A percentile compares a stretch with the other conserved stretches of the same genome.
These are phyloP conservation scores for Eubasilissa splendida DNA, from an alignment of 2,888 invertebrate genomes.

Conservation along the genomic window DNA sequence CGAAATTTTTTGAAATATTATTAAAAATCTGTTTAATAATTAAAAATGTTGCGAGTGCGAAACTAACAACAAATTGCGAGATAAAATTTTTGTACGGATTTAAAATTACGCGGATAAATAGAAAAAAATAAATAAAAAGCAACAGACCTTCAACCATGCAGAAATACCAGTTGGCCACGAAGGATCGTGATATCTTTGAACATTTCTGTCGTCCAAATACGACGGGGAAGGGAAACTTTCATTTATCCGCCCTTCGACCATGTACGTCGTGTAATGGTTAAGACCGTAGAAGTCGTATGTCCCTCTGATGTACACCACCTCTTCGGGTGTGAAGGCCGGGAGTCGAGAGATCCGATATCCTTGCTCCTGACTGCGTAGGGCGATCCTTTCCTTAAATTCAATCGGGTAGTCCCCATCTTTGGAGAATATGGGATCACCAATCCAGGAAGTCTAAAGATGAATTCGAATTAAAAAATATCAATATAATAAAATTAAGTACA, in stretches of 20 bases:
- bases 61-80: not conserved
- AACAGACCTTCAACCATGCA: conserved; percentile 45
- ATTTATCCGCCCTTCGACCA: not conserved
- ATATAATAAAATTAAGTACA: too few species aligned
- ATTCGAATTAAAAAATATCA: too few species aligned
- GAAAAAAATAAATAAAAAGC: not conserved
- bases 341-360: conserved; percentile 75
- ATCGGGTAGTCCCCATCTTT: conserved; percentile 77
- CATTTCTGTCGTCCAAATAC: conserved; percentile 28
- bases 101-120: not conserved
- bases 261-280: conserved; percentile 79
- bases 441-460: too few species aligned
- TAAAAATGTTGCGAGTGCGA: not conserved
- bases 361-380: conserved; percentile 73
- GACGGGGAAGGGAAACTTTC: conserved; percentile 12
- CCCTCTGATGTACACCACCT: conserved; percentile 75
- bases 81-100: not conserved
- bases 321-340: conserved; percentile 74
- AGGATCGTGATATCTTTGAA: conserved; percentile 9
- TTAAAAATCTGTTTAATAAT: too few species aligned
- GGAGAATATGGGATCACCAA: conserved; percentile 77
- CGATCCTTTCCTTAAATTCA: conserved; percentile 75
- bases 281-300: conserved; percentile 81
- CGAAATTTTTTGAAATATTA: not conserved
- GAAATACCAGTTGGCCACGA: conserved; percentile 19